Evolutionary conservation across 2,113 vertebrate species (phyloP).

Genomic region (Lepus timidus): DNA sequence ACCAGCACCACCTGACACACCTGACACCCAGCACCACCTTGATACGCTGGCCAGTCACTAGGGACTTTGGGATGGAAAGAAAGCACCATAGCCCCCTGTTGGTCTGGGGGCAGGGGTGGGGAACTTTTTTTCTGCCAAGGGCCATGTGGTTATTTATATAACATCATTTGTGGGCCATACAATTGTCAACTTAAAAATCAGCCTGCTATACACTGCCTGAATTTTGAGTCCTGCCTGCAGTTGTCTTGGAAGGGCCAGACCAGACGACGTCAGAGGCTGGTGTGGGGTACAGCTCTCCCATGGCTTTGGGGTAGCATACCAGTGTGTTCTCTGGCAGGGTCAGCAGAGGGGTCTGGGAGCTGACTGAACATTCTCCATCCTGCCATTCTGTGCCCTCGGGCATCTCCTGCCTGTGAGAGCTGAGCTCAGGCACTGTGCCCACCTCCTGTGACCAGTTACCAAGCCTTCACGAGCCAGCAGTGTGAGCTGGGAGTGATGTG

Average conservation of each 20-base stretch:
- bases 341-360: not conserved
- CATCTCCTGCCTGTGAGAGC: not conserved
- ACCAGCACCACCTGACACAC: not conserved
- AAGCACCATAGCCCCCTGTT: not conserved
- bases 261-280: no score
- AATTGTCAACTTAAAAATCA: no score
- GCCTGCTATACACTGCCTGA: no score
- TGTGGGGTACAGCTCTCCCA: not conserved
- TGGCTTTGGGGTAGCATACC: not conserved
- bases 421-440: fast-evolving
- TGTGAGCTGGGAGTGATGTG: not conserved
- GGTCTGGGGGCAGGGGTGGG: no score
- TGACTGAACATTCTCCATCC: not conserved
- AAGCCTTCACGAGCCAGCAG: not conserved
- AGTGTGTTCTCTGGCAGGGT: not conserved
- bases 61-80: no score
- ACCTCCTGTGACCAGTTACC: not conserved
- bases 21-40: not conserved
- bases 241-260: no score
- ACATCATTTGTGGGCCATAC: no score
- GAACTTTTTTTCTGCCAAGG: no score
- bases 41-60: fast-evolving
- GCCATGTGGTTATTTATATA: no score
- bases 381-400: no score
- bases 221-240: no score